Evolutionary conservation across 1,140 invertebrate genomes (phyloP).

Genomic region (Cotesia glomerata): DNA sequence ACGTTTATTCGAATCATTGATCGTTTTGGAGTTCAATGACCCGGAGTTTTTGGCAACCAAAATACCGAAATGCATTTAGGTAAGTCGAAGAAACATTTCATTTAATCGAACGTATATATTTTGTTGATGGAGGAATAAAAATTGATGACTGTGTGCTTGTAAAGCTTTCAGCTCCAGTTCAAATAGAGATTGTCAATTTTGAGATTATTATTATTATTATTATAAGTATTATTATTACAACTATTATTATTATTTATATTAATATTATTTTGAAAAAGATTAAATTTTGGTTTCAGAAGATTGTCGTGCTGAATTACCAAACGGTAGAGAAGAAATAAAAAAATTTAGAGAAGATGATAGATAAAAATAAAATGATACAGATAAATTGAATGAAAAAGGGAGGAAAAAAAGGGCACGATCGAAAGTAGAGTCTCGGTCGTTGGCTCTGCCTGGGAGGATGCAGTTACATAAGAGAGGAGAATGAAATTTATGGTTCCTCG

Average conservation of each 20-base stretch:
- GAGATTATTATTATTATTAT: not conserved
- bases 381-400: not conserved
- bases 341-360: not conserved
- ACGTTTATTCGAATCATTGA: not conserved
- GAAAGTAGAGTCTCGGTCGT: slow-evolving; percentile 18
- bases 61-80: not conserved
- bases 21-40: not conserved
- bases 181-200: slow-evolving; percentile 12
- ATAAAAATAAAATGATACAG: not conserved
- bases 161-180: slow-evolving; percentile 2
- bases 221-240: not conserved
- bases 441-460: slow-evolving; percentile 9
- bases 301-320: slow-evolving; percentile 13
- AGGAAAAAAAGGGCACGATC: not conserved
- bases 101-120: not conserved
- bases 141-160: not conserved
- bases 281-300: not conserved
- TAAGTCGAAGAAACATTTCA: not conserved
- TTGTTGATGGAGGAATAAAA: not conserved
- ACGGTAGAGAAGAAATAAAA: not conserved
- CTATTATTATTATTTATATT: not conserved
- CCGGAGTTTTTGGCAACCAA: not conserved
- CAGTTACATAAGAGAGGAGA: slow-evolving; percentile 22
- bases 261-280: too few species aligned
- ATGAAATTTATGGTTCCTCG: slow-evolving; percentile 19